Evolutionary conservation across 2,888 invertebrate genomes (phyloP), one percentile per base, ranked within the genome.

Genomic region (Drosophila austrosaltans): DNA sequence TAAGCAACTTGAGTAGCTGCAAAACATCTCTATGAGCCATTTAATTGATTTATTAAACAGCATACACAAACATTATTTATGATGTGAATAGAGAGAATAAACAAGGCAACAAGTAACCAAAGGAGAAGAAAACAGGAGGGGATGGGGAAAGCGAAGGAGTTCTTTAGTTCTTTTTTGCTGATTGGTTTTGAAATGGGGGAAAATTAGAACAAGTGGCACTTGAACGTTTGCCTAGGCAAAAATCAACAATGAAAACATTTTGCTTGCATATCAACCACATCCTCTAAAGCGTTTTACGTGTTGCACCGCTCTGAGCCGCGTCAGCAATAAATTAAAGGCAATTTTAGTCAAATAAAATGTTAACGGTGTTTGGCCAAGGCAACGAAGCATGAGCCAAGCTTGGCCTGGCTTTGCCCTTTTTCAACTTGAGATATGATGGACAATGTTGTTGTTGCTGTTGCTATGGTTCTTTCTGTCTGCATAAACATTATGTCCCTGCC

Each of bases 251-350:
- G 78, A 84, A 89, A 84, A 84, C 89, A 84, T 84, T 87, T 69
- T 64, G 61, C 64, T 57, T 62, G 69, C 44, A 8, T 7, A 32
- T 3, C 20, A 44, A 61, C 66, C 70, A 53, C 60, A 30, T 40
- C 44, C 32, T 67, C 30, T 30, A 36, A 48, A 48, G 7, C 44
- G 20, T 20, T 48, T 48, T 16, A 16, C 48, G 48, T 48, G 48
- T 22, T 48, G 48, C 48, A 48, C 48, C 25, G 53, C 39, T 53
- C 36, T 36, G 53, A 54, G 77, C 79, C 87, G 77, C 82, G 86
- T 87, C 83, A 78, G 89, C 79, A 88, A 86, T 86, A 86, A 89
- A 89, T 89, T 87, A 82, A 82, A 82, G 88, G 82, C 89, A 89
- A 89, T 89, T 86, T 86, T 80, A 75, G 85, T 80, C 88, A 89